phyloP scores from a whole-genome alignment of 2,797 vertebrate species.

The Neosilurus hyrtlii region DNA sequence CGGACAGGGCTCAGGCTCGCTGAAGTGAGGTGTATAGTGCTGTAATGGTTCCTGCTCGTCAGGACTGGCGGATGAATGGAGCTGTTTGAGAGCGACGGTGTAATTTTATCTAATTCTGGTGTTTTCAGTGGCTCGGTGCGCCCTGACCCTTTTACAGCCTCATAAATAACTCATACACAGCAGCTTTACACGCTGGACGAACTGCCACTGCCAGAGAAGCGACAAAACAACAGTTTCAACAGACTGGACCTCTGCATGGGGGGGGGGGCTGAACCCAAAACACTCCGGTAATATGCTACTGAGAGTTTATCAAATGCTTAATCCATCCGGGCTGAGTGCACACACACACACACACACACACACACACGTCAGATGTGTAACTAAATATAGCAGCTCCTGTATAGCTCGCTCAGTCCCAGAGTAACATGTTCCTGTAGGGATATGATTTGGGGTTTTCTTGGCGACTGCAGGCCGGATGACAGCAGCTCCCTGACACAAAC shows the following conservation, averaged over 20 bases:
- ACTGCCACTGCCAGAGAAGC: background rate
- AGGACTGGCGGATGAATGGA: background rate
- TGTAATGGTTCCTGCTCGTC: background rate
- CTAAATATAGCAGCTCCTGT: conserved; percentile 17
- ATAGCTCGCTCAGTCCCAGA: background rate
- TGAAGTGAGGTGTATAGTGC: background rate
- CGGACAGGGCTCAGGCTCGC: too few species aligned
- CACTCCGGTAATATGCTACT: background rate
- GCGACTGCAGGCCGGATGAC: conserved; percentile 9
- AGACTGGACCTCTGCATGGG: conserved; percentile 19
- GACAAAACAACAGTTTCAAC: conserved; percentile 12
- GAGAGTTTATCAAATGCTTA: background rate
- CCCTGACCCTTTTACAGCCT: conserved; percentile 15
- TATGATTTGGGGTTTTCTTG: background rate
- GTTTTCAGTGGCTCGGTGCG: background rate
- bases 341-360: too few species aligned
- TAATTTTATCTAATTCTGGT: background rate
- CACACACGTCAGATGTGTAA: background rate
- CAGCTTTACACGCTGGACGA: background rate
- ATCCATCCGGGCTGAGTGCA: background rate
- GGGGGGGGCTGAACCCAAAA: background rate
- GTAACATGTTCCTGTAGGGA: background rate
- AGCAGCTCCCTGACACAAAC: background rate
- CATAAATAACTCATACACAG: background rate
- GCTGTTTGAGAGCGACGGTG: background rate